Evolutionary conservation across 2,797 vertebrate species (phyloP), one percentile per base, ranked within the genome.

Genomic region (Trematocara caparti): DNA sequence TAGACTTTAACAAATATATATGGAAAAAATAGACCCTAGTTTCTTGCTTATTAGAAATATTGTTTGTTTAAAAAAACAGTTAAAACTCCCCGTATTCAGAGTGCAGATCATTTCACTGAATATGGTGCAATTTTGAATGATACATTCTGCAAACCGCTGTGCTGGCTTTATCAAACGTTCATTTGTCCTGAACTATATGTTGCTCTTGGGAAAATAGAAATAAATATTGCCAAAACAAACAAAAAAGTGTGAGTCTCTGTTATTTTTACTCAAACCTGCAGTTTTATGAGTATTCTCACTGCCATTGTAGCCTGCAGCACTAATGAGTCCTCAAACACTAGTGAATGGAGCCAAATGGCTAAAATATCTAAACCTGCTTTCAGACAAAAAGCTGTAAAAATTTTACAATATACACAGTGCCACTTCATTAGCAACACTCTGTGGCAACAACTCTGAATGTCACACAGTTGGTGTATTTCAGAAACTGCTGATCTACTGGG

Each of bases 221-320:
- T 96, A 97, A 96, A 96, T 93, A 94, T 95, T 93, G 92, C 94
- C 88, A 73, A 94, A 94, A 92, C 79, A 89, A 81, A 86, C 30
- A n/a, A 36, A 34, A 59, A 36, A 3, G 8, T 11, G 45, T 45
- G 27, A 51, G 38, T 66, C 4, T 43, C 36, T 73, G 10, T 74
- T 47, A 66, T 24, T 32, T 57, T 21, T 36, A 19, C 32, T 47
- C 48, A 51, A 0, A 9, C 10, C 5, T 30, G 14, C 10, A 51
- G 30, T 71, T 40, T 30, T 21, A 24, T 1, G 21, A 47, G 24
- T 15, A 47, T 71, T 1, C 40, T 15, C 24, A 27, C 5, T 66
- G 40, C 38, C 13, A 17, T 4, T 47, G 64, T 17, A 45, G 21
- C 21, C 40, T 0, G 36, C 8, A 69, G 21, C 64, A 17, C 38